These are phyloP conservation scores for Drosophila mimetica DNA, from an alignment of 2,888 invertebrate genomes.

Conservation along the genomic window DNA sequence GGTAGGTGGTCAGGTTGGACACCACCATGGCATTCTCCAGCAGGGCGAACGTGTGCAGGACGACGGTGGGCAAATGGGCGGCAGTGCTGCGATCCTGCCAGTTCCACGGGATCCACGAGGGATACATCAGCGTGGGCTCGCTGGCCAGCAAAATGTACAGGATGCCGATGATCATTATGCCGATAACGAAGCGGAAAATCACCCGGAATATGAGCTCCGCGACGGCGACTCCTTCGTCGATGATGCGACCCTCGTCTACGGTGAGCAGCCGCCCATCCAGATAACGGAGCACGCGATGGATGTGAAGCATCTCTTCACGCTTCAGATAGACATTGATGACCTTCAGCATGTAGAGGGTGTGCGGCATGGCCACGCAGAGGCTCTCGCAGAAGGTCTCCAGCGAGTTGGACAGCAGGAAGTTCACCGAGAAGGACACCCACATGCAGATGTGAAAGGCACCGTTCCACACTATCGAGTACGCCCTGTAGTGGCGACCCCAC, in stretches of 20 bases:
- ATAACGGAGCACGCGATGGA: slow-evolving; percentile 55
- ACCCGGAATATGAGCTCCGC: neutral
- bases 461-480: slow-evolving; percentile 61
- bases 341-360: slow-evolving; percentile 67
- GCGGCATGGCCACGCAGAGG: slow-evolving; percentile 58
- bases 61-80: slow-evolving; percentile 12
- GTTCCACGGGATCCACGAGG: slow-evolving; percentile 79
- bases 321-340: slow-evolving; percentile 57
- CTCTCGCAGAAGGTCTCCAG: slow-evolving; percentile 69
- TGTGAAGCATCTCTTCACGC: slow-evolving; percentile 47
- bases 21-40: slow-evolving; percentile 44
- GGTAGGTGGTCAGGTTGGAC: slow-evolving; percentile 70
- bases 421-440: slow-evolving; percentile 55
- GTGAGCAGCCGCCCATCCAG: slow-evolving; percentile 66
- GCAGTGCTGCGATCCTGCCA: slow-evolving; percentile 49
- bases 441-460: slow-evolving; percentile 41
- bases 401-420: slow-evolving; percentile 53
- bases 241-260: slow-evolving; percentile 53
- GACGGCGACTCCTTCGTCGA: slow-evolving; percentile 34
- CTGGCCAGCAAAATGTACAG: slow-evolving; percentile 33
- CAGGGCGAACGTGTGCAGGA: slow-evolving; percentile 45
- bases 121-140: slow-evolving; percentile 61
- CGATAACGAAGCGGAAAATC: slow-evolving; percentile 44
- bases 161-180: slow-evolving; percentile 30
- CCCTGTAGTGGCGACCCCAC: slow-evolving; percentile 60